Percentiles rank a stretch among this genome's conserved stretches.
These are phyloP conservation scores for Leptothorax acervorum DNA, from an alignment of 2,888 invertebrate species.

Conservation along the genomic window DNA sequence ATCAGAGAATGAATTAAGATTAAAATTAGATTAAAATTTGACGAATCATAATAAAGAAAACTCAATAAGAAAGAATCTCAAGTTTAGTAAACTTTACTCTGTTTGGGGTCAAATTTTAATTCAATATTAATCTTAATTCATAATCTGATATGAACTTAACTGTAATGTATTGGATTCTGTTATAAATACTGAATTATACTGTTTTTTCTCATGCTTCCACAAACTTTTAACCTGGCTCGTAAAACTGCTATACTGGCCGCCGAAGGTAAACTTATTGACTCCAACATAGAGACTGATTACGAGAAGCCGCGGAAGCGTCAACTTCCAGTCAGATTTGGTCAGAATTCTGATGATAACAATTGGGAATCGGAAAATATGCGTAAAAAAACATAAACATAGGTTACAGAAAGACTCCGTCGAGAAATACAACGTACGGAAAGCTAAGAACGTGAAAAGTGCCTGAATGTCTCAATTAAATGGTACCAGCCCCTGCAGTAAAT, in stretches of 20 bases:
- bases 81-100: no score
- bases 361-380: not conserved
- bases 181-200: not conserved
- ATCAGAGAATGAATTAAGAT: no score
- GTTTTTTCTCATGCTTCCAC: not conserved
- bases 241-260: not conserved
- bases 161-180: not conserved
- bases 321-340: not conserved
- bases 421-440: not conserved
- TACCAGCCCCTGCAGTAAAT: not conserved
- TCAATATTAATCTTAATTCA: no score
- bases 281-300: no score
- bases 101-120: no score
- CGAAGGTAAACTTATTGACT: constrained; percentile 9
- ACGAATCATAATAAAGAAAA: no score
- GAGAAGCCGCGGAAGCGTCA: constrained; percentile 7
- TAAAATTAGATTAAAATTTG: no score
- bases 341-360: constrained; percentile 11
- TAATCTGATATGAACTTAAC: not conserved
- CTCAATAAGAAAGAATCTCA: no score
- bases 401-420: not conserved
- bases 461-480: not conserved
- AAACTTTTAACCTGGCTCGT: constrained; percentile 10
- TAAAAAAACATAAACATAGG: not conserved
- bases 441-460: not conserved